Base-by-base conservation (phyloP, 2,797 vertebrate genomes). In the Pipistrellus kuhlii region DNA sequence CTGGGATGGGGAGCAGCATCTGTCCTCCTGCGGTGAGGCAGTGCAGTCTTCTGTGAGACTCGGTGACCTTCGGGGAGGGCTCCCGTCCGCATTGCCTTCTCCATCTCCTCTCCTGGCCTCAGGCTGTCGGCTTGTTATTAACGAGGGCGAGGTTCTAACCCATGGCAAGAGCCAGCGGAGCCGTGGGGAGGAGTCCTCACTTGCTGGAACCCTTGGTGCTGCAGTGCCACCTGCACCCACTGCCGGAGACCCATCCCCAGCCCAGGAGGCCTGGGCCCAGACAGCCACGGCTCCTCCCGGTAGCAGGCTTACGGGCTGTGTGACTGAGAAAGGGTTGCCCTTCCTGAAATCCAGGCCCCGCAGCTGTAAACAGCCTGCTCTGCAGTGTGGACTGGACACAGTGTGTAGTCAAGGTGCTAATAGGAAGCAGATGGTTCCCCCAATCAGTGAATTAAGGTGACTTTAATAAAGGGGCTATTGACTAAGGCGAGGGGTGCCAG, bases 31-130 rank as follows among this genome's bases (percentile, higher is more conserved):
- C 1, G 0, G 7, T 0, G 5, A 85, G 46, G 72, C 73, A 18
- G 0, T 21, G 85, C 23, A 23, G 7, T 27, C 44, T 32, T 35
- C 73, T 12, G 57, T 14, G 38, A 32, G 59, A 46, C 76, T 44
- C 72, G 0, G 7, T 0, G 46, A 10, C 73, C 77, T 90, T 32
- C 90, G 5, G 3, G 25, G 59, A 55, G 80, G 18, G 51, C 68
- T 46, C 8, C 17, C 38, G 10, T 17, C 59, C 2, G 7, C 21
- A 0, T 17, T 6, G 38, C 27, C 53, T 41, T 80, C 83, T 71
- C 69, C 59, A 94, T 94, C 91, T 94, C 93, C 64, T 91, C 80
- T 71, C 46, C 86, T 88, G 83, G 87, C 80, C 44, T 82, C 7
- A 0, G 18, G 48, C 48, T 88, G 21, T 23, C 18, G 25, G 62